These are phyloP conservation scores for Telmatherina bonti DNA, from an alignment of 2,797 vertebrate species.

Conservation along the genomic window DNA sequence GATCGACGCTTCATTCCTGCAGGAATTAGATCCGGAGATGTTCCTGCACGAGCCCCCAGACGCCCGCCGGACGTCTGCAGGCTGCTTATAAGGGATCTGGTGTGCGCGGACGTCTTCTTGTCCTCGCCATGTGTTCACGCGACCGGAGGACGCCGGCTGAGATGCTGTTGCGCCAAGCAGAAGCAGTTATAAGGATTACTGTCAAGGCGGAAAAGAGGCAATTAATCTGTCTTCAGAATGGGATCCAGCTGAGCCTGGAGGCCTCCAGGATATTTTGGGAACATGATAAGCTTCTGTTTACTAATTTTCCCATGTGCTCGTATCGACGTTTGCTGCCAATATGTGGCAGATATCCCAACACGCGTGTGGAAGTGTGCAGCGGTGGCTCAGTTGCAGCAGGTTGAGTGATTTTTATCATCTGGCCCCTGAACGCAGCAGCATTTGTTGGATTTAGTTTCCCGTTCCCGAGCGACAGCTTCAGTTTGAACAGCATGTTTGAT, in stretches of 20 bases:
- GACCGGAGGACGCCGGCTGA: slow-evolving; percentile 54
- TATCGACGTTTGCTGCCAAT: slow-evolving; percentile 23
- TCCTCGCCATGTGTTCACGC: slow-evolving; percentile 20
- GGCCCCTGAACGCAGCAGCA: slow-evolving; percentile 31
- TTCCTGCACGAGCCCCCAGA: slow-evolving; percentile 55
- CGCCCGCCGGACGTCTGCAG: slow-evolving; percentile 58
- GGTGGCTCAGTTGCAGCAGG: slow-evolving; percentile 31
- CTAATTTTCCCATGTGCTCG: slow-evolving; percentile 67
- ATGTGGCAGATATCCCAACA: slow-evolving; percentile 11
- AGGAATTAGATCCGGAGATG: slow-evolving; percentile 55
- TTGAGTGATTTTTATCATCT: slow-evolving; percentile 24
- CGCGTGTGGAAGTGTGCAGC: slow-evolving; percentile 7
- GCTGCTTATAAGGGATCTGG: slow-evolving; percentile 58
- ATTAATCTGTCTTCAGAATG: slow-evolving; percentile 84
- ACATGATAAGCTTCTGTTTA: slow-evolving; percentile 78
- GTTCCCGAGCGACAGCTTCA: slow-evolving; percentile 49
- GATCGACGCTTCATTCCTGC: slow-evolving; percentile 53
- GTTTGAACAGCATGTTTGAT: slow-evolving; percentile 74
- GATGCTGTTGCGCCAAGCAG: slow-evolving; percentile 69
- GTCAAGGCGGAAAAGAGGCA: slow-evolving; percentile 81
- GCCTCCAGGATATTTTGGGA: slow-evolving; percentile 75
- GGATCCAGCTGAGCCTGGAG: slow-evolving; percentile 80
- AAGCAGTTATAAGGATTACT: slow-evolving; percentile 85
- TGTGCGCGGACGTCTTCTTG: not conserved
- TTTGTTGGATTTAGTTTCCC: slow-evolving; percentile 63